phyloP scores from a whole-genome alignment of 2,797 vertebrate species.

The Phataginus tetradactyla region DNA sequence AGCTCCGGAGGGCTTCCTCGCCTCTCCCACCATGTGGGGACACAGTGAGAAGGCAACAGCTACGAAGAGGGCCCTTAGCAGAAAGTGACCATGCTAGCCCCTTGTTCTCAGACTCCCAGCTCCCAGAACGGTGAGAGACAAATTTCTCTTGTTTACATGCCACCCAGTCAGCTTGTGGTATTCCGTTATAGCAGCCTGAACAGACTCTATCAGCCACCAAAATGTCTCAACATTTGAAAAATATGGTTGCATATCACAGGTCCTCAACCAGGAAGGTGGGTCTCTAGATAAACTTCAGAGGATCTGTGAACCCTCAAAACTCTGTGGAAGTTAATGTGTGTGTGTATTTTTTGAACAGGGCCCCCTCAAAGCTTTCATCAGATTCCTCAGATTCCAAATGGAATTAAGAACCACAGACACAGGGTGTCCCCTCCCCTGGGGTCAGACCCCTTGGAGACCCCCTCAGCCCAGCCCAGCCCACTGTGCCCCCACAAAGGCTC shows the following conservation, averaged over 20 bases:
- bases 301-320: neutral
- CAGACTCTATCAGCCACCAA: neutral
- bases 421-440: neutral
- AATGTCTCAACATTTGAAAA: neutral
- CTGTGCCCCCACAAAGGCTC: neutral
- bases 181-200: rapidly evolving
- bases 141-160: neutral
- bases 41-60: neutral
- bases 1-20: neutral
- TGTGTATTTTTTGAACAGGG: neutral
- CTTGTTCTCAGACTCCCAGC: neutral
- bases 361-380: neutral
- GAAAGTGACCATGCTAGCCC: neutral
- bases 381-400: neutral
- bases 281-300: neutral
- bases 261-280: neutral
- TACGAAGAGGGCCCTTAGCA: neutral
- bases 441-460: neutral
- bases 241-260: neutral
- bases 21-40: neutral
- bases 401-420: neutral
- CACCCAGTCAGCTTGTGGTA: neutral
- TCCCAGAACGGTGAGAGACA: neutral
- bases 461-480: too few relatives aligned
- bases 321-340: neutral